Base-by-base conservation (phyloP, 2,797 vertebrate species). In the Gymnocypris eckloni region DNA sequence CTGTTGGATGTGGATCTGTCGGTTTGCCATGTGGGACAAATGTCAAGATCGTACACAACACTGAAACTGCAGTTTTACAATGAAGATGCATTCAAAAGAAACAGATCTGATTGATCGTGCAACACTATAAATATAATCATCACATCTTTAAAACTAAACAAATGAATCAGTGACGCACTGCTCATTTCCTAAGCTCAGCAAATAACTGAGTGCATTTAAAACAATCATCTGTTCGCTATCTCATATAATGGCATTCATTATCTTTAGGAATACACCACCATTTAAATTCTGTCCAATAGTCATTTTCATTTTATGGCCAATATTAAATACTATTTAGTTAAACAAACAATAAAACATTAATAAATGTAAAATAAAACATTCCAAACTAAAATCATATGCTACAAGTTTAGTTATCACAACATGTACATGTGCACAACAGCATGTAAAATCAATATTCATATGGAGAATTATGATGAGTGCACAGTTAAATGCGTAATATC, bases 1-100 rank as follows among this genome's bases (percentile, higher is more conserved):
- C 5, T 20, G 39, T 76, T 48, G 76, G 82, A 83, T 83, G 18
- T 37, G 71, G 59, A 66, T 83, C 70, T 75, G 25, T 73, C 54
- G 13, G 37, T 22, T 50, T 13, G 43, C 18, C 16, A 48, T 50
- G 59, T 37, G 41, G 78, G 78, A 67, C 15, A 37, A 50, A 67
- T 48, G 78, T 80, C 16, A 48, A 16, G 11, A 33, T 33, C 41
- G 12, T 13, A 28, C n/a, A 28, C 2, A 11, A 22, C 10, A 48
- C 78, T 45, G 43, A 48, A 67, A 80, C 61, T 37, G 6, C 4
- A 54, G 39, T 4, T 79, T 79, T 20, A 20, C 4, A 64, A 4
- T 2, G 50, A 0, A 0, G 9, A 56, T 56, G 37, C 33, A 13
- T 56, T 39, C 33, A 50, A 50, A 28, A 6, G n/a, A 79, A 33